Percentiles rank a stretch among this genome's conserved stretches.
Conservation (phyloP, 35 echinoderm and acorn worm species). For the Strongylocentrotus purpuratus region DNA sequence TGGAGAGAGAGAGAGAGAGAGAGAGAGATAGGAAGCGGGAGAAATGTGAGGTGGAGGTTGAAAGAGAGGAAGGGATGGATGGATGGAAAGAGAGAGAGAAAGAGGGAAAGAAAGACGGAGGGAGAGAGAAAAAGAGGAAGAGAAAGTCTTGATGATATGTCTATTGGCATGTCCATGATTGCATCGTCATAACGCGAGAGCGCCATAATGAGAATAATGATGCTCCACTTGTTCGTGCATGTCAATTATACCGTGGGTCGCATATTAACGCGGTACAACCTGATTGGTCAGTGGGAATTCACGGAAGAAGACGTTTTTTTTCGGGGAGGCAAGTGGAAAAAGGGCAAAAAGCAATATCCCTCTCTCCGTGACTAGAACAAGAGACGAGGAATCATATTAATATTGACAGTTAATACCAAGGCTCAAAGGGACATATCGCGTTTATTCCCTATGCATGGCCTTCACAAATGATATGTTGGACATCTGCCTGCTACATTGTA, state of each 20-base stretch:
- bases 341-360: conserved; percentile 43
- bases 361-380: neutral
- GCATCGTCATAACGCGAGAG: neutral
- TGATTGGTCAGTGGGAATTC: conserved; percentile 32
- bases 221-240: neutral
- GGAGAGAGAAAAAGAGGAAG: neutral
- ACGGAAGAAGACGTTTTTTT: neutral
- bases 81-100: neutral
- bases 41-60: neutral
- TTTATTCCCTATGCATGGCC: neutral
- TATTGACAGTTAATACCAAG: conserved; percentile 38
- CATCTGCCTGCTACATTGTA: too few relatives aligned
- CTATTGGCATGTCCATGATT: conserved; percentile 5
- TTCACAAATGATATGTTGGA: too few relatives aligned
- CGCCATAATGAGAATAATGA: conserved; percentile 23
- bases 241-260: conserved; percentile 3
- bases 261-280: neutral
- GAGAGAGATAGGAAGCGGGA: neutral
- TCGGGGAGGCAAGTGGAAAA: neutral
- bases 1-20: neutral
- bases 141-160: neutral
- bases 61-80: neutral
- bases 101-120: neutral
- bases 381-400: conserved; percentile 26
- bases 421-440: conserved; percentile 29